phyloP scores from a whole-genome alignment of 2,797 vertebrate species.

The Toxotes lorentzi region DNA sequence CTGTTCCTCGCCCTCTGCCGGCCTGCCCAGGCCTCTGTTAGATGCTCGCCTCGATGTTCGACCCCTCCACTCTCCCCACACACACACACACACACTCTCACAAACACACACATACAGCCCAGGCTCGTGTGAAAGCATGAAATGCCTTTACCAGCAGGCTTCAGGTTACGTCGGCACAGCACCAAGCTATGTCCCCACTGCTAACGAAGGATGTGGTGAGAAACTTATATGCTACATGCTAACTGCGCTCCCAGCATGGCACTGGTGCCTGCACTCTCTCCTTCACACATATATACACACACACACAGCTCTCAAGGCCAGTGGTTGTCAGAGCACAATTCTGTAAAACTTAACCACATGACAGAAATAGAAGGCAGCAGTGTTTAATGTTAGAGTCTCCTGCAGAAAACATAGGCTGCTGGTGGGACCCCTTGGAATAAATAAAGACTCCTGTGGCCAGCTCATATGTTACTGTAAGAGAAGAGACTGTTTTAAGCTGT shows the following conservation, averaged over 20 bases:
- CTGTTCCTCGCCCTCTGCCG: conserved; percentile 79
- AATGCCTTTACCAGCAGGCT: conserved; percentile 77
- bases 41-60: conserved; percentile 50
- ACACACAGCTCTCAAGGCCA: conserved; percentile 27
- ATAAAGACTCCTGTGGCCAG: conserved; percentile 72
- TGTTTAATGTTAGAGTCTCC: conserved; percentile 73
- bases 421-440: conserved; percentile 70
- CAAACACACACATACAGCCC: conserved; percentile 36
- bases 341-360: conserved; percentile 77
- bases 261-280: conserved; percentile 29
- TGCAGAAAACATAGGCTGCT: conserved; percentile 66
- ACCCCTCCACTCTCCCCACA: conserved; percentile 15
- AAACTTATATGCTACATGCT: conserved; percentile 67
- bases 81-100: conserved; percentile 11
- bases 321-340: conserved; percentile 58
- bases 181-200: conserved; percentile 74
- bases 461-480: conserved; percentile 70
- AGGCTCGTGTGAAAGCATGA: conserved; percentile 78
- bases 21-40: conserved; percentile 61
- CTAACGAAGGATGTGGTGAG: conserved; percentile 78
- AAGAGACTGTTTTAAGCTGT: conserved; percentile 59
- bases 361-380: conserved; percentile 76
- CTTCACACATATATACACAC: conserved; percentile 20
- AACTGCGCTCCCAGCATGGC: conserved; percentile 53
- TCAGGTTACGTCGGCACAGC: conserved; percentile 80